These are phyloP conservation scores for Drosophila nigritarsus DNA, from an alignment of 2,888 invertebrate species.

Conservation along the genomic window DNA sequence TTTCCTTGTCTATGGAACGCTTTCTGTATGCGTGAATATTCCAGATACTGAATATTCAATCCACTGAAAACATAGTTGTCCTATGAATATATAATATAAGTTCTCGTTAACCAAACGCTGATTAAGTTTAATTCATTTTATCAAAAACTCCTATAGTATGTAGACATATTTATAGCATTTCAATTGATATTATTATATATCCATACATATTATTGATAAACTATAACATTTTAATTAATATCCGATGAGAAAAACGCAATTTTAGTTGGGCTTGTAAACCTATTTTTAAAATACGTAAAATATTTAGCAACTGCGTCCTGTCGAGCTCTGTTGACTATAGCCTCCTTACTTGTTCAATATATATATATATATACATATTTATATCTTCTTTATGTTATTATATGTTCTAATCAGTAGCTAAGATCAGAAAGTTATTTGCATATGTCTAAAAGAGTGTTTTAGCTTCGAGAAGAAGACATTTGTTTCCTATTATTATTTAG, in stretches of 20 bases:
- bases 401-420: background rate
- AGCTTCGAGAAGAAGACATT: background rate
- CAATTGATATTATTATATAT: background rate
- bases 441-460: background rate
- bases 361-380: background rate
- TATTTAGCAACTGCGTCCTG: background rate
- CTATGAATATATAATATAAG: background rate
- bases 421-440: background rate
- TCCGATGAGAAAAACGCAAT: background rate
- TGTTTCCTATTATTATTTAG: background rate
- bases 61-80: background rate
- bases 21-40: background rate
- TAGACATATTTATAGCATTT: background rate
- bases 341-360: background rate
- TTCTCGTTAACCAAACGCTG: background rate
- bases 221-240: background rate
- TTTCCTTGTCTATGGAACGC: too few relatives aligned
- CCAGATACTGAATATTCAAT: background rate
- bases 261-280: background rate
- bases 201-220: background rate
- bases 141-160: too few relatives aligned
- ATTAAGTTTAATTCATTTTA: background rate
- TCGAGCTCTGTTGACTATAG: background rate
- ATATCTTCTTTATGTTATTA: background rate
- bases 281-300: background rate